Evolutionary conservation across 1,140 invertebrate genomes (phyloP).

Genomic region (Cotesia typhae): DNA sequence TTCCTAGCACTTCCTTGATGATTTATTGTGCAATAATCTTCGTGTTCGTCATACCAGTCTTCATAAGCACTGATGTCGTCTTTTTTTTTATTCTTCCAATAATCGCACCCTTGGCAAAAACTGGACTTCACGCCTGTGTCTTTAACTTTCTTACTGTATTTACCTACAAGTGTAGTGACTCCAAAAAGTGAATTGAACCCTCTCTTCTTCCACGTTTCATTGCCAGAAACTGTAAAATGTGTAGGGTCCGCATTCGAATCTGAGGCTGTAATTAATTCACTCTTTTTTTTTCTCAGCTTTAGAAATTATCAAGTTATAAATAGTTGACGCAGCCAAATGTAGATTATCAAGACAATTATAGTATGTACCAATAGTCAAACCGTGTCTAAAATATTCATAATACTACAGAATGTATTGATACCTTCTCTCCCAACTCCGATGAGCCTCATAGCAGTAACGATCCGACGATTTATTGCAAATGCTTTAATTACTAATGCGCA

Average conservation of each 20-base stretch:
- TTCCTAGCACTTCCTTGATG: slow-evolving; percentile 22
- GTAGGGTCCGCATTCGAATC: slow-evolving; percentile 46
- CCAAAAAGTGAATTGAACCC: slow-evolving; percentile 34
- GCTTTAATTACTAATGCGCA: slow-evolving; percentile 33
- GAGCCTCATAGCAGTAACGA: slow-evolving; percentile 43
- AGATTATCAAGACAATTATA: slow-evolving; percentile 38
- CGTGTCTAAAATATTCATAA: slow-evolving; percentile 46
- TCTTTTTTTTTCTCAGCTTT: slow-evolving; percentile 39
- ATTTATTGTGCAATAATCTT: slow-evolving; percentile 23
- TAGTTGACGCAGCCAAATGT: slow-evolving; percentile 14
- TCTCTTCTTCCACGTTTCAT: slow-evolving; percentile 38
- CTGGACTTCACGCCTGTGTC: slow-evolving; percentile 25
- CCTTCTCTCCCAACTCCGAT: slow-evolving; percentile 44
- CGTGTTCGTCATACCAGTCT: slow-evolving; percentile 20
- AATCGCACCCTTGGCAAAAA: slow-evolving; percentile 28
- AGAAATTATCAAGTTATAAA: slow-evolving; percentile 31
- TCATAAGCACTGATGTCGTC: slow-evolving; percentile 21
- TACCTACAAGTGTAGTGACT: slow-evolving; percentile 31
- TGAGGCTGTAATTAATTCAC: slow-evolving; percentile 43
- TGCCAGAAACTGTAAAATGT: slow-evolving; percentile 26
- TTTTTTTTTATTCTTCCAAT: slow-evolving; percentile 21
- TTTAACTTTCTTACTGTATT: slow-evolving; percentile 26
- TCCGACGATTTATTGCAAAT: slow-evolving; percentile 42
- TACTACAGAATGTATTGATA: slow-evolving; percentile 41
- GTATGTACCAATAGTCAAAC: slow-evolving; percentile 32